Evolutionary conservation across 2,888 invertebrate genomes (phyloP).

Genomic region (Athalia cordata): DNA sequence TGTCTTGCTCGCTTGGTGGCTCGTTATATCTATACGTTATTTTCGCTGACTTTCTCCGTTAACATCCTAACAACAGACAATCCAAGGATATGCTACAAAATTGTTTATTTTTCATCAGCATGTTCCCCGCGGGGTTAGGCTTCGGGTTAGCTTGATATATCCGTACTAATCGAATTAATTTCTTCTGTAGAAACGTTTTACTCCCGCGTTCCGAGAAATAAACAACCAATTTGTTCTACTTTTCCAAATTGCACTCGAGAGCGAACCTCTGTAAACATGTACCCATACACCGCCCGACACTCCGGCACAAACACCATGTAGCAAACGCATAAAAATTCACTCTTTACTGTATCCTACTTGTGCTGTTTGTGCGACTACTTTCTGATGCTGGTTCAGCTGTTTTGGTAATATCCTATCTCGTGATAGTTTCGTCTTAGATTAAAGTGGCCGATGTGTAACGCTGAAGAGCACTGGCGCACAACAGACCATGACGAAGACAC

Average conservation of each 20-base stretch:
- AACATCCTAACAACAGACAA: not conserved
- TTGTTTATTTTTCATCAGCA: conserved; percentile 30
- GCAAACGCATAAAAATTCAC: too few relatives aligned
- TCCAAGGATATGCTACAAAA: not conserved
- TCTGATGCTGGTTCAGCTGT: too few relatives aligned
- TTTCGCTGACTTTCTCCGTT: conserved; percentile 22
- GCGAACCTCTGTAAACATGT: not conserved
- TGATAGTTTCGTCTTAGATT: conserved; percentile 17
- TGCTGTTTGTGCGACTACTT: too few relatives aligned
- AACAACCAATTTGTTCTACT: conserved; percentile 34
- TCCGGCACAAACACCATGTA: too few relatives aligned
- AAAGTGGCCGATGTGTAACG: conserved; percentile 11
- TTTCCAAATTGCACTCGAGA: conserved; percentile 32
- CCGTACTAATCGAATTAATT: conserved; percentile 23
- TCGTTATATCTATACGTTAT: too few relatives aligned
- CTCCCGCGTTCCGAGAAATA: conserved; percentile 20
- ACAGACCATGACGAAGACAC: conserved; percentile 38
- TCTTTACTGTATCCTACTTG: too few relatives aligned
- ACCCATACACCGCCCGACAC: too few relatives aligned
- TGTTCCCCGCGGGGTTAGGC: conserved; percentile 25
- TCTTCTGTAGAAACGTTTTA: conserved; percentile 31
- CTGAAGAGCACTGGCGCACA: conserved; percentile 1
- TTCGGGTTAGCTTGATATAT: not conserved
- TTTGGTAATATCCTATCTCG: too few relatives aligned
- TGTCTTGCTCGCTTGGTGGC: too few relatives aligned